Evolutionary conservation across 2,888 invertebrate genomes (phyloP).

Genomic region (Nomada hirtipes): DNA sequence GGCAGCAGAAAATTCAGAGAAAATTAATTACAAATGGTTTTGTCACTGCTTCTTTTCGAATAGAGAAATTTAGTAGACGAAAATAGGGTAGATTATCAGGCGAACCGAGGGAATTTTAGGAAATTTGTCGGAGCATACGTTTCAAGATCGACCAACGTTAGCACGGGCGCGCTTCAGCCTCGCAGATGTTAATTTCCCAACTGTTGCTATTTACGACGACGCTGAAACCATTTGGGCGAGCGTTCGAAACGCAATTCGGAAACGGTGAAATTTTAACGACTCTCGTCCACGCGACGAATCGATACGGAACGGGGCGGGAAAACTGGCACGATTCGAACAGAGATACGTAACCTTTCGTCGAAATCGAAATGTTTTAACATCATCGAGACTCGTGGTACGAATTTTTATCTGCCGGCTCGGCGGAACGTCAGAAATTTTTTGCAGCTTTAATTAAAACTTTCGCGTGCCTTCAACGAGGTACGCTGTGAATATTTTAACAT

Average conservation of each 20-base stretch:
- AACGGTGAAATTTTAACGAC: slow-evolving; percentile 53
- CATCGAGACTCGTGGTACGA: background rate
- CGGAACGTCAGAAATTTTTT: background rate
- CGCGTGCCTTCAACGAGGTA: background rate
- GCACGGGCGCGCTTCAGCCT: slow-evolving; percentile 32
- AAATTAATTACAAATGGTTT: too few relatives aligned
- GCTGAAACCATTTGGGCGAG: slow-evolving; percentile 50
- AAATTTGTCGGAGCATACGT: slow-evolving; percentile 16
- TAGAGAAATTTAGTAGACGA: too few relatives aligned
- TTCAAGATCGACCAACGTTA: slow-evolving; percentile 38
- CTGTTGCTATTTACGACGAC: slow-evolving; percentile 67
- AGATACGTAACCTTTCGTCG: background rate
- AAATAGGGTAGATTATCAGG: too few relatives aligned
- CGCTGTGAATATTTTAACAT: background rate
- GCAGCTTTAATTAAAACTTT: slow-evolving; percentile 1
- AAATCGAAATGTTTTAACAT: slow-evolving; percentile 33
- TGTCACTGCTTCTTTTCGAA: too few relatives aligned
- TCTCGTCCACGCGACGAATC: slow-evolving; percentile 36
- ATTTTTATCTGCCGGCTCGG: too few relatives aligned
- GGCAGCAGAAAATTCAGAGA: too few relatives aligned
- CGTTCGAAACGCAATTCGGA: slow-evolving; percentile 29
- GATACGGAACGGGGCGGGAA: slow-evolving; percentile 27
- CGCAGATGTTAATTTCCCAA: slow-evolving; percentile 65
- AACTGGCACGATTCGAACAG: background rate
- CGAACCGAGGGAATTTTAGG: slow-evolving; percentile 12